Conservation (phyloP, 2,888 invertebrate species). For the Drosophila tanythrix region DNA sequence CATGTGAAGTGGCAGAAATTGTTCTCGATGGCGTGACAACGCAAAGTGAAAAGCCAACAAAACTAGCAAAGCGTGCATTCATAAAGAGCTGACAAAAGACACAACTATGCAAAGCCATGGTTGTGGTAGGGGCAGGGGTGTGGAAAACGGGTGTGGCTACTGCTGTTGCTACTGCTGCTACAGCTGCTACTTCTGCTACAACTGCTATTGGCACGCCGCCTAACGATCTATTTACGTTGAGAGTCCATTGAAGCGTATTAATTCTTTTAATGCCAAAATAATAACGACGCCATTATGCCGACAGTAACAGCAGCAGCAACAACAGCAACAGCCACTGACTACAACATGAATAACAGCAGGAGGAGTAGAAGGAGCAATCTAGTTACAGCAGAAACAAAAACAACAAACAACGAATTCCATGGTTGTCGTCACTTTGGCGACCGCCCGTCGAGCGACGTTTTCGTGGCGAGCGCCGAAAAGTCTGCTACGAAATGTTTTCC, state of each 20-base stretch:
- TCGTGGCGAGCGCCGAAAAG: conserved; percentile 69
- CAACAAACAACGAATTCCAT: conserved; percentile 12
- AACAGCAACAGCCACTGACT: conserved; percentile 5
- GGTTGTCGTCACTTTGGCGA: conserved; percentile 68
- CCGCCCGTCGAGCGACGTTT: conserved; percentile 52
- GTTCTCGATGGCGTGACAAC: conserved; percentile 74
- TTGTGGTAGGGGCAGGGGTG: background rate
- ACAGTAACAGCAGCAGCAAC: conserved; percentile 44
- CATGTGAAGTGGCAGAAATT: conserved; percentile 66
- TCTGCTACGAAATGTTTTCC: conserved; percentile 79
- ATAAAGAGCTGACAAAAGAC: conserved; percentile 46
- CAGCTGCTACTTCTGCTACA: conserved; percentile 8
- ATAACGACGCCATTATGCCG: conserved; percentile 81
- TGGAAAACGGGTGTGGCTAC: background rate
- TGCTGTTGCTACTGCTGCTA: background rate
- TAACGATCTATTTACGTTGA: conserved; percentile 79
- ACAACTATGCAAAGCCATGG: background rate
- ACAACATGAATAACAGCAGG: conserved; percentile 1
- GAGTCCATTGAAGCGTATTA: conserved; percentile 79
- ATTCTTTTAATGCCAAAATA: conserved; percentile 81
- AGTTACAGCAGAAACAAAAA: conserved; percentile 26
- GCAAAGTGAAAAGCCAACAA: conserved; percentile 65
- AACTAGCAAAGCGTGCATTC: conserved; percentile 58
- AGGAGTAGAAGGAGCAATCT: conserved; percentile 6
- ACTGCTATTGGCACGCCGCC: conserved; percentile 60